A percentile compares a stretch with the other conserved stretches of the same genome.
Conservation (phyloP, 2,113 vertebrate genomes). For the Sciurus niger region DNA sequence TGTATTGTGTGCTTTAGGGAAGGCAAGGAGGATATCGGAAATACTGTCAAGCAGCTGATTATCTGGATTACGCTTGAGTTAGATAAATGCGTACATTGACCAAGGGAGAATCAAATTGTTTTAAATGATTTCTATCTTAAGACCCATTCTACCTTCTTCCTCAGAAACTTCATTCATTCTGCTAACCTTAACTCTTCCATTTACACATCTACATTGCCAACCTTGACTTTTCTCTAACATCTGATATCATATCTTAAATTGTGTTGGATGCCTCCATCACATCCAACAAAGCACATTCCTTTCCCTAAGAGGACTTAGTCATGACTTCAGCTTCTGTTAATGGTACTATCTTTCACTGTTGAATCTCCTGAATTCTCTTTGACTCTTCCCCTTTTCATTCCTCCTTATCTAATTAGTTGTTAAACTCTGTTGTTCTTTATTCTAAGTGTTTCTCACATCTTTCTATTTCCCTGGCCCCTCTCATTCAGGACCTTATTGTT, state of each 20-base stretch:
- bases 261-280: not conserved
- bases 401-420: conserved; percentile 3
- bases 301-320: conserved; percentile 38
- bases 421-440: conserved; percentile 48
- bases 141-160: not conserved
- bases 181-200: not conserved
- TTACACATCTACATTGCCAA: not conserved
- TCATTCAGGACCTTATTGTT: conserved; percentile 40
- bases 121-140: conserved; percentile 54
- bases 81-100: not conserved
- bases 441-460: conserved; percentile 57
- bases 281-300: conserved; percentile 31
- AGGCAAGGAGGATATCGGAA: not conserved
- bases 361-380: not conserved
- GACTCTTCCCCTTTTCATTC: not conserved
- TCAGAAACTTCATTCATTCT: conserved; percentile 9
- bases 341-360: conserved; percentile 2
- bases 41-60: not conserved
- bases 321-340: conserved; percentile 49
- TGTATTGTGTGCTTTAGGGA: conserved; percentile 18
- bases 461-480: not conserved
- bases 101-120: not conserved
- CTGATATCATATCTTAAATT: conserved; percentile 29
- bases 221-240: not conserved
- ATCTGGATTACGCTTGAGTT: not conserved